Conservation (phyloP, 2,797 vertebrate genomes). For the Lemur catta region DNA sequence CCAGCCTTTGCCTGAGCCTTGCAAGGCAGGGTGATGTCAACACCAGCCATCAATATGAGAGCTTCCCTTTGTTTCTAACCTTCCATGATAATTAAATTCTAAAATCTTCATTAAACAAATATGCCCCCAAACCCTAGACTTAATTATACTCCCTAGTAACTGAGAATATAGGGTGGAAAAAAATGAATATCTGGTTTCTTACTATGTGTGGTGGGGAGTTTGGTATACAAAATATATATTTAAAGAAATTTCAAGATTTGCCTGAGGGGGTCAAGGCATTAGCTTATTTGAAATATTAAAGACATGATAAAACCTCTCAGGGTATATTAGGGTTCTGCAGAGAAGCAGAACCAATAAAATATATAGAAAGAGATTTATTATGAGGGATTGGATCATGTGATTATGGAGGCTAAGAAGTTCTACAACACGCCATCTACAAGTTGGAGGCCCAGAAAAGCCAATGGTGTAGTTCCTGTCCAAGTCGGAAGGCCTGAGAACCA, state of each 20-base stretch:
- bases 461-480: not conserved
- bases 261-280: not conserved
- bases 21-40: not conserved
- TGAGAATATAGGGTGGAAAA: not conserved
- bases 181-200: not conserved
- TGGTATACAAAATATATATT: not conserved
- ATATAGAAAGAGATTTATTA: not conserved
- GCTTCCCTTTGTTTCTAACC: not conserved
- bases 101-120: not conserved
- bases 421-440: not conserved
- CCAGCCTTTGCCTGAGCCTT: not conserved
- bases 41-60: not conserved
- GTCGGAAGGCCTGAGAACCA: not conserved
- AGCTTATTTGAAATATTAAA: not conserved
- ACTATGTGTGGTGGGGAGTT: not conserved
- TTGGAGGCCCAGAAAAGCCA: not conserved
- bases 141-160: not conserved
- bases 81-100: not conserved
- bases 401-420: not conserved
- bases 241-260: not conserved
- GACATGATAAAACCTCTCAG: not conserved
- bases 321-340: not conserved
- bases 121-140: not conserved
- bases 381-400: not conserved
- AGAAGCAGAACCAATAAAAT: not conserved